phyloP scores from a whole-genome alignment of 2,797 vertebrate species.

The Cuniculus paca region DNA sequence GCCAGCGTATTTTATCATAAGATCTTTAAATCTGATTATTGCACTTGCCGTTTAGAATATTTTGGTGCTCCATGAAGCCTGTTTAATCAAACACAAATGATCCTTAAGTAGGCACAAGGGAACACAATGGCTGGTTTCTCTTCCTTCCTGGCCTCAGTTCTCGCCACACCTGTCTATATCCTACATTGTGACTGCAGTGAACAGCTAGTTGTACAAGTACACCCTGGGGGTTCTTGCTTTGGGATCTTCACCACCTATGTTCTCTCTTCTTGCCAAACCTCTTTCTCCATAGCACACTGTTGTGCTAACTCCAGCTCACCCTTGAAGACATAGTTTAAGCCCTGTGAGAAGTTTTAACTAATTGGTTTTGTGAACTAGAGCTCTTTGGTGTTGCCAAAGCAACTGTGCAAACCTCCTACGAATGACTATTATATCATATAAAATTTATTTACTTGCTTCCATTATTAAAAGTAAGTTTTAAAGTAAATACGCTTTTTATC shows the following conservation, averaged over 20 bases:
- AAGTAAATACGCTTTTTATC: conserved; percentile 29
- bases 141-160: not conserved
- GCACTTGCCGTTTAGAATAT: not conserved
- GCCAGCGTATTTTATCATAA: not conserved
- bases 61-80: not conserved
- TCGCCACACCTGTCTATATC: not conserved
- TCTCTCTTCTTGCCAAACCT: not conserved
- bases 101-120: not conserved
- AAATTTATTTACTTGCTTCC: conserved; percentile 14
- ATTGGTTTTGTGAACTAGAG: conserved; percentile 7
- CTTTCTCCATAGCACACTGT: not conserved
- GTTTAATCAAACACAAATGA: not conserved
- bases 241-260: not conserved
- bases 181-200: not conserved
- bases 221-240: not conserved
- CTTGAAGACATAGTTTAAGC: not conserved
- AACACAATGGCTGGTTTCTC: not conserved
- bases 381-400: not conserved
- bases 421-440: conserved; percentile 6
- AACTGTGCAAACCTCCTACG: not conserved
- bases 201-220: not conserved
- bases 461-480: conserved; percentile 61
- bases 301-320: not conserved
- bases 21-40: conserved; percentile 20
- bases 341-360: not conserved